phyloP scores from a whole-genome alignment of 2,888 invertebrate species.

The Abrostola triplasia region DNA sequence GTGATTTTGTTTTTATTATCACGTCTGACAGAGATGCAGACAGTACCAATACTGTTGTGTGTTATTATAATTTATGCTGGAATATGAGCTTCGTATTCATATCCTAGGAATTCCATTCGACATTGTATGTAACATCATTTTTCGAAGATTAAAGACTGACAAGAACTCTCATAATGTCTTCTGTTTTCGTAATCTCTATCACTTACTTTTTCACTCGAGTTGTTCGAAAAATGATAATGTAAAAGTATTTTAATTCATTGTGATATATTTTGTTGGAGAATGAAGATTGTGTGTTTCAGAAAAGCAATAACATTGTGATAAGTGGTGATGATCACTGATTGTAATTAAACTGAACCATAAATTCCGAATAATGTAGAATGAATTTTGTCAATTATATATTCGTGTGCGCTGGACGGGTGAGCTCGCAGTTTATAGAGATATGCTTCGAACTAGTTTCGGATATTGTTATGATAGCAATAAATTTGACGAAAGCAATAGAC shows the following conservation, averaged over 20 bases:
- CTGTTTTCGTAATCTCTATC: constrained; percentile 61
- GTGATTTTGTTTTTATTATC: constrained; percentile 72
- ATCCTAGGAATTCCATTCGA: constrained; percentile 68
- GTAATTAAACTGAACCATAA: constrained; percentile 59
- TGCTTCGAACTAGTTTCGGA: constrained; percentile 39
- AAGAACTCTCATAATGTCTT: constrained; percentile 68
- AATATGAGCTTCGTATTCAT: constrained; percentile 75
- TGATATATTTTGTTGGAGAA: constrained; percentile 83
- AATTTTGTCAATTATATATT: constrained; percentile 83
- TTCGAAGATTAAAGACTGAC: constrained; percentile 79
- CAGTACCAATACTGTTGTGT: constrained; percentile 72
- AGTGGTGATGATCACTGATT: constrained; percentile 75
- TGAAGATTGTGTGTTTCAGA: constrained; percentile 80
- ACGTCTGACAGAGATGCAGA: constrained; percentile 54
- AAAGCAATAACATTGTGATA: constrained; percentile 88
- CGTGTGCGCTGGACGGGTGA: constrained; percentile 57
- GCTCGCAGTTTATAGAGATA: constrained; percentile 54
- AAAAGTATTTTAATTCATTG: constrained; percentile 81
- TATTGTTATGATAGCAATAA: constrained; percentile 45
- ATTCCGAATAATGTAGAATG: constrained; percentile 73
- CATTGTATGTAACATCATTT: constrained; percentile 64
- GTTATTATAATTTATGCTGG: constrained; percentile 86
- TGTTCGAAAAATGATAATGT: constrained; percentile 66
- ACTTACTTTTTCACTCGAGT: constrained; percentile 65
- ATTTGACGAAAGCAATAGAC: constrained; percentile 57